phyloP scores from a whole-genome alignment of 2,797 vertebrate species.

The Hypotaenidia philippensis region DNA sequence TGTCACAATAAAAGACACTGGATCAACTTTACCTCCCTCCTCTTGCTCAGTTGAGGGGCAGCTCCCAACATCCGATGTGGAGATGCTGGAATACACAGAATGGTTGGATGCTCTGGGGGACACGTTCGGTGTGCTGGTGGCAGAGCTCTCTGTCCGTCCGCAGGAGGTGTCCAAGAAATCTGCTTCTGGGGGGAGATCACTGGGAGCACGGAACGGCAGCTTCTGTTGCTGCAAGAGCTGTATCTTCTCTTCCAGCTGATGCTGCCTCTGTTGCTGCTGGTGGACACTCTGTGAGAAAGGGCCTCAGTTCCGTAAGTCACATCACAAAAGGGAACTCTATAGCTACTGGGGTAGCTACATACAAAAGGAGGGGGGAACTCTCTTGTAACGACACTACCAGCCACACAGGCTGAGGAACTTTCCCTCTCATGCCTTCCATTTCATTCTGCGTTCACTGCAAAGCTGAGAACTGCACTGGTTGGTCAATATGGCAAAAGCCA shows the following conservation, averaged over 20 bases:
- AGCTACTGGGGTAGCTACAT: background rate
- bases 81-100: conserved; percentile 87
- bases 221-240: conserved; percentile 93
- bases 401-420: background rate
- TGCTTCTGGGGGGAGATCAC: conserved; percentile 78
- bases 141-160: conserved; percentile 87
- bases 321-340: background rate
- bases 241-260: conserved; percentile 93
- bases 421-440: background rate
- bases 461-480: background rate
- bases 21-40: conserved; percentile 82
- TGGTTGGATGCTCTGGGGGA: conserved; percentile 93
- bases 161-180: conserved; percentile 86
- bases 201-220: conserved; percentile 82
- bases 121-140: conserved; percentile 90
- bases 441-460: background rate
- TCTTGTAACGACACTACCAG: background rate
- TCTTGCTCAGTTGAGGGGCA: conserved; percentile 88
- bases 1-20: background rate
- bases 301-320: background rate
- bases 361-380: background rate
- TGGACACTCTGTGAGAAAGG: conserved; percentile 86
- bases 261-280: conserved; percentile 94
- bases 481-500: background rate
- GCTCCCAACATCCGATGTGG: conserved; percentile 85